Evolutionary conservation across 2,113 vertebrate genomes (phyloP).

Genomic region (Puntigrus tetrazona): DNA sequence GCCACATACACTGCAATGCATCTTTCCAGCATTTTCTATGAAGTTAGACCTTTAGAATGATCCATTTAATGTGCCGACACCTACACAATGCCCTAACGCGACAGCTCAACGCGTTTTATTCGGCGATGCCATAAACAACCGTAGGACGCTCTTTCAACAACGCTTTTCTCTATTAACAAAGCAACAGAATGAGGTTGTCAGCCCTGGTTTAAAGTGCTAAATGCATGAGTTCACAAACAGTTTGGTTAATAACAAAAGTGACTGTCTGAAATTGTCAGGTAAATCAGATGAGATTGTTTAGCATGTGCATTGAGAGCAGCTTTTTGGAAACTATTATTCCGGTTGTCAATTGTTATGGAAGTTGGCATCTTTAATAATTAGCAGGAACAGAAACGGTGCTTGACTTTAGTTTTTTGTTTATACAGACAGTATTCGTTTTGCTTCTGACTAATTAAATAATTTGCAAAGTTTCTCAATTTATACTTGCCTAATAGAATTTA

Average conservation of each 20-base stretch:
- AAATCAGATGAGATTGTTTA: neutral
- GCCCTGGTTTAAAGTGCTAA: neutral
- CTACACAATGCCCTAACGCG: conserved; percentile 1
- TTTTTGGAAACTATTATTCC: too few relatives aligned
- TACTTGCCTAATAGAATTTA: too few relatives aligned
- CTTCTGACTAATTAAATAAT: too few relatives aligned
- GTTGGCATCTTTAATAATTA: neutral
- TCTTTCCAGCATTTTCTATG: neutral
- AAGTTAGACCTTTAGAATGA: conserved; percentile 11
- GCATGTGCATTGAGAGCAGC: neutral
- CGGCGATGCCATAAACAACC: conserved; percentile 27
- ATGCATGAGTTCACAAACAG: neutral
- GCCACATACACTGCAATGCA: conserved; percentile 2
- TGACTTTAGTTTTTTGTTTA: neutral
- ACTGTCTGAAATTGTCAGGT: neutral
- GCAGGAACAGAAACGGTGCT: neutral
- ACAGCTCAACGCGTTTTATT: conserved; percentile 19
- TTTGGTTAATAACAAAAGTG: neutral
- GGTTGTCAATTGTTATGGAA: neutral
- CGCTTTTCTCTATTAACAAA: neutral
- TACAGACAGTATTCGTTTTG: too few relatives aligned
- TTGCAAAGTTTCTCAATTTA: too few relatives aligned
- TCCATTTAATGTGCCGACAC: conserved; percentile 7
- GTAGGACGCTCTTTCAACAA: neutral
- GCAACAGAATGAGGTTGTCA: neutral